A percentile compares a stretch with the other conserved stretches of the same genome.
These are phyloP conservation scores for Carassius gibelio DNA, from an alignment of 2,113 vertebrate genomes.

Conservation along the genomic window DNA sequence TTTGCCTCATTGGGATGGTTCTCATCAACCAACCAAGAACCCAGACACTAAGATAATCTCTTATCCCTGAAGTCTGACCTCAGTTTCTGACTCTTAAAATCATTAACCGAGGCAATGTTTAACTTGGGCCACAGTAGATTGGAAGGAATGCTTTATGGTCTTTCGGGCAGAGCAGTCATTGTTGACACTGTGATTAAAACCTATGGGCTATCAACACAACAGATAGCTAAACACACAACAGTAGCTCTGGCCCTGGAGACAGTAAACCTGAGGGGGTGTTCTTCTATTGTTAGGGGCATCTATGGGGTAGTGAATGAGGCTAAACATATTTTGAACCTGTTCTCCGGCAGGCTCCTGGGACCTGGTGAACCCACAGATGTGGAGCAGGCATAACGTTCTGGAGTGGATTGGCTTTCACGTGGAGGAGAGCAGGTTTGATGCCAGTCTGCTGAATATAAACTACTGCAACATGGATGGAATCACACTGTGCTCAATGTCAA, in stretches of 20 bases:
- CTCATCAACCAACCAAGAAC: background rate
- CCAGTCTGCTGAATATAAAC: constrained; percentile 82
- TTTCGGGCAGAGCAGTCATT: background rate
- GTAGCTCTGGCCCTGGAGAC: background rate
- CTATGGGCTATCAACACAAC: background rate
- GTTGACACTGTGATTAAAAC: constrained; percentile 31
- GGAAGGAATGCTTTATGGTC: constrained; percentile 50
- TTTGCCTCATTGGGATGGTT: background rate
- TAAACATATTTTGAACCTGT: background rate
- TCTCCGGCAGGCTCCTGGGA: constrained; percentile 77
- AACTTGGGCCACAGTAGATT: constrained; percentile 52
- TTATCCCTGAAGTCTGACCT: constrained; percentile 62
- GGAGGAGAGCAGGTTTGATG: constrained; percentile 85
- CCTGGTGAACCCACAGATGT: constrained; percentile 79
- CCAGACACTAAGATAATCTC: background rate
- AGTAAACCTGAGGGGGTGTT: background rate
- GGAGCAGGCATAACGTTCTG: constrained; percentile 86
- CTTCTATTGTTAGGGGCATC: background rate
- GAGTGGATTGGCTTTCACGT: constrained; percentile 92
- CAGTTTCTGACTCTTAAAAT: constrained; percentile 61
- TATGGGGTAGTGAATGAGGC: background rate
- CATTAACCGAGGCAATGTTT: constrained; percentile 71
- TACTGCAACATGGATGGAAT: constrained; percentile 87
- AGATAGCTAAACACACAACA: constrained; percentile 27
- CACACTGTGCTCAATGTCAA: constrained; percentile 78